Conservation (phyloP, 92 coral and sea anemone genomes). For the Palythoa grandiflora region DNA sequence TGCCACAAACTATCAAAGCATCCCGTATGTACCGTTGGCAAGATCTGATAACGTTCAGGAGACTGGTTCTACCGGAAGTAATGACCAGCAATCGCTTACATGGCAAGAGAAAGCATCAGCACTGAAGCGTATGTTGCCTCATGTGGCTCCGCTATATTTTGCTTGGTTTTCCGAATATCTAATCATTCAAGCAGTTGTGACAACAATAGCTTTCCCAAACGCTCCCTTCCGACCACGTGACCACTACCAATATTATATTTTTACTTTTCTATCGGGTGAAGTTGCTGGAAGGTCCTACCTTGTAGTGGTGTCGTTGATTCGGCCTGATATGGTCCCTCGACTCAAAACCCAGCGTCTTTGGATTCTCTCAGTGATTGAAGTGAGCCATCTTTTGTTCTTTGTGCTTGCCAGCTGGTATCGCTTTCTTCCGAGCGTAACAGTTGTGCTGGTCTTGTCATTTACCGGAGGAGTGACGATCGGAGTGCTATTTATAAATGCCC, state of each 20-base stretch:
- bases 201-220: conserved; percentile 83
- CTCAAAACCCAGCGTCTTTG: conserved; percentile 79
- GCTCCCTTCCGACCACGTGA: conserved; percentile 92
- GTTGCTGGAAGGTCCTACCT: conserved; percentile 84
- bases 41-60: conserved; percentile 29
- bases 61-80: conserved; percentile 31
- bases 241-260: conserved; percentile 88
- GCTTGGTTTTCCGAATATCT: conserved; percentile 91
- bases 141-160: conserved; percentile 67
- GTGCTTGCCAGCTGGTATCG: conserved; percentile 82
- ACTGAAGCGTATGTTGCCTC: conserved; percentile 70
- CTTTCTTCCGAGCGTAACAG: conserved; percentile 76
- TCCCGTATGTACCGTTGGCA: conserved; percentile 70
- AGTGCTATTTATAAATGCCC: conserved; percentile 69
- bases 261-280: conserved; percentile 80
- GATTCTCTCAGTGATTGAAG: conserved; percentile 78
- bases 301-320: conserved; percentile 64
- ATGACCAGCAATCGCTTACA: conserved; percentile 46
- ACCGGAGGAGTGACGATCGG: conserved; percentile 84
- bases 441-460: conserved; percentile 74
- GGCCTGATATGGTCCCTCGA: conserved; percentile 65
- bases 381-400: conserved; percentile 76
- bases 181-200: conserved; percentile 83
- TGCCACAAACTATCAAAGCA: conserved; percentile 39
- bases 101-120: conserved; percentile 74